Evolutionary conservation across 2,113 vertebrate species (phyloP), one percentile per base, ranked within the genome.

Genomic region (Onychostoma macrolepis): DNA sequence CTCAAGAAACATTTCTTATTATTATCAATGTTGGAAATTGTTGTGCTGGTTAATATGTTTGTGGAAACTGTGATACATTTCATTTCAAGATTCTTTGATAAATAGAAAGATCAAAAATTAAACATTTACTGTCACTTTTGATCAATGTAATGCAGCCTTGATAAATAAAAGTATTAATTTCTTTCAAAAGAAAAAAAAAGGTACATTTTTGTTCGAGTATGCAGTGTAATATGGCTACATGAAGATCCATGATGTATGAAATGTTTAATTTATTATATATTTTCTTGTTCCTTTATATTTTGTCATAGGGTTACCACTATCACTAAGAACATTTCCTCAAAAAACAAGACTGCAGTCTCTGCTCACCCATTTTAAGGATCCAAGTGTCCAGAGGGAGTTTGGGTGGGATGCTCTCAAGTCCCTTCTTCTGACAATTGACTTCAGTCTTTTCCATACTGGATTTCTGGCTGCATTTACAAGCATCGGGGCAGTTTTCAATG

Each of bases 301-400:
- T 24, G 53, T 58, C 2, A 58, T 2, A 58, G 21, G 53, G 53
- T 24, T 21, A 8, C 2, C 19, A 41, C 19, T 24, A 5, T 38
- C 4, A 72, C 36, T 71, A 2, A 71, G 33, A 24, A 11, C 4
- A 2, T 72, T 72, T 24, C 8, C 24, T 58, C 24, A 21, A n/a
- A 58, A 58, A 58, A 4, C 13, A 50, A 10, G 21, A 3, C 3
- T 58, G 56, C 56, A 53, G 11, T n/a, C 21, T 71, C 74, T 69
- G 10, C 90, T 88, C 77, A 95, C 94, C 94, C 79, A 96, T 89
- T 89, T 95, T 95, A 41, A 96, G 83, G 75, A 95, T 91, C 95
- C 94, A 95, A 15, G 93, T 78, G 72, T 96, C 93, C 30, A 85
- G 58, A 15, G 95, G 94, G 43, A 96, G 91, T 9, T 85, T 75